Evolutionary conservation across 1,140 invertebrate genomes (phyloP).

Genomic region (Bombus sylvicola): DNA sequence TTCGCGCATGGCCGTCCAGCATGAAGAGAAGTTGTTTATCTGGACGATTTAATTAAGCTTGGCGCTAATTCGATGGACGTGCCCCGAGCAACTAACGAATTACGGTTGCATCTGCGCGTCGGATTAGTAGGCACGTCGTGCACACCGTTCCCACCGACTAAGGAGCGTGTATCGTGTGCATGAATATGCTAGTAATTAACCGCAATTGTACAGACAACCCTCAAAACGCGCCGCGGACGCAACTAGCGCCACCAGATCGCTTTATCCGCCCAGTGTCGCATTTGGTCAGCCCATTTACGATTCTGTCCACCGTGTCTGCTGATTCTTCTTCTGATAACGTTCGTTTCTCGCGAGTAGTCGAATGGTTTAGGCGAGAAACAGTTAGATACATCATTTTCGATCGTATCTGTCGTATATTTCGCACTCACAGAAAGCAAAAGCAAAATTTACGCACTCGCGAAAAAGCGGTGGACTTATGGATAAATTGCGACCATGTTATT

Average conservation of each 20-base stretch:
- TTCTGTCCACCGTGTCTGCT: background rate
- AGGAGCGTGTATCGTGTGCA: slow-evolving; percentile 62
- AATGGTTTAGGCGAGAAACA: no score
- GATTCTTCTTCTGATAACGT: background rate
- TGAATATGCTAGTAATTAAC: slow-evolving; percentile 70
- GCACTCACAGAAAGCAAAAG: no score
- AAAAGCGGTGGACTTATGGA: no score
- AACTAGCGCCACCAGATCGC: slow-evolving; percentile 15
- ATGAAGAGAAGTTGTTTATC: slow-evolving; percentile 62
- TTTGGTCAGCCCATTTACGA: background rate
- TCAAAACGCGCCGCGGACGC: slow-evolving; percentile 55
- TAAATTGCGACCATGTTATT: no score
- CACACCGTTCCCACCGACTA: slow-evolving; percentile 40
- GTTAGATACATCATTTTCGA: no score
- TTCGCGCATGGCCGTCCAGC: slow-evolving; percentile 2
- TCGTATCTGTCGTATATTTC: no score
- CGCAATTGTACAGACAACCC: slow-evolving; percentile 62
- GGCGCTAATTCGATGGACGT: slow-evolving; percentile 69
- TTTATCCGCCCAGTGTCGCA: slow-evolving; percentile 31
- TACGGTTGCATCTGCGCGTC: slow-evolving; percentile 59
- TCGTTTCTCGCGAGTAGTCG: background rate
- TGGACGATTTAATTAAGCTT: slow-evolving; percentile 67
- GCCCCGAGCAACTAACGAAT: slow-evolving; percentile 67
- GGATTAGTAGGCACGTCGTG: slow-evolving; percentile 64
- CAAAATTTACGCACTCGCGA: no score